These are phyloP conservation scores for Whitmania pigra DNA, from an alignment of 1,140 invertebrate species.

Conservation along the genomic window DNA sequence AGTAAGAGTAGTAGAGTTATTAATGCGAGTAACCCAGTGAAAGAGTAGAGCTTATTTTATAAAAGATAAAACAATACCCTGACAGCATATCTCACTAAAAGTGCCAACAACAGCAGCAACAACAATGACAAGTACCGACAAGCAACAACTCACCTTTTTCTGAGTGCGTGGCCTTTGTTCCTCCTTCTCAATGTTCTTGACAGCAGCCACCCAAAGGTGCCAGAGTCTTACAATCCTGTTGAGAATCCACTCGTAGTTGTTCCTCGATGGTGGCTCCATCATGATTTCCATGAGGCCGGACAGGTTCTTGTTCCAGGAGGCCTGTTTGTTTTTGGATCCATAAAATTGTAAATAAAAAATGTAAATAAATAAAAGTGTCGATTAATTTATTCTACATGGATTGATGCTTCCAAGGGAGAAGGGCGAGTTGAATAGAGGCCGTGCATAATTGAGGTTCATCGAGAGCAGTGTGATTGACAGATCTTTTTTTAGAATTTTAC, in stretches of 20 bases:
- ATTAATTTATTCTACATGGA: neutral
- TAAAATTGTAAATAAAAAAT: too few species aligned
- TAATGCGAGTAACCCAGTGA: too few species aligned
- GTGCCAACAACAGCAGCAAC: conserved; percentile 15
- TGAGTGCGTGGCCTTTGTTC: conserved; percentile 31
- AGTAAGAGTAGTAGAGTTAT: too few species aligned
- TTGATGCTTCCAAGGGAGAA: too few species aligned
- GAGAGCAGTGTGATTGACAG: too few species aligned
- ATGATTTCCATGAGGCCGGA: conserved; percentile 35
- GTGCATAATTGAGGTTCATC: too few species aligned
- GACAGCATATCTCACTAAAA: too few species aligned
- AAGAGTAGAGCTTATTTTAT: too few species aligned
- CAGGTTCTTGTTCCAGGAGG: conserved; percentile 28
- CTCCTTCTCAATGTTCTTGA: conserved; percentile 30
- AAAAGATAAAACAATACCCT: too few species aligned
- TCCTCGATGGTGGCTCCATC: conserved; percentile 36
- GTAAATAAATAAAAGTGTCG: too few species aligned
- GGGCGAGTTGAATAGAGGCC: too few species aligned
- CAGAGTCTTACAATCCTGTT: conserved; percentile 31
- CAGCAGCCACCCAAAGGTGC: conserved; percentile 32
- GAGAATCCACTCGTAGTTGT: conserved; percentile 41
- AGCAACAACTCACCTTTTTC: conserved; percentile 33
- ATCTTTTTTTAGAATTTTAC: too few species aligned
- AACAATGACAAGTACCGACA: neutral
- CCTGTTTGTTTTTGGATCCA: neutral